A percentile compares a stretch with the other conserved stretches of the same genome.
Conservation (phyloP, 2,113 vertebrate genomes). For the Theristicus caerulescens region DNA sequence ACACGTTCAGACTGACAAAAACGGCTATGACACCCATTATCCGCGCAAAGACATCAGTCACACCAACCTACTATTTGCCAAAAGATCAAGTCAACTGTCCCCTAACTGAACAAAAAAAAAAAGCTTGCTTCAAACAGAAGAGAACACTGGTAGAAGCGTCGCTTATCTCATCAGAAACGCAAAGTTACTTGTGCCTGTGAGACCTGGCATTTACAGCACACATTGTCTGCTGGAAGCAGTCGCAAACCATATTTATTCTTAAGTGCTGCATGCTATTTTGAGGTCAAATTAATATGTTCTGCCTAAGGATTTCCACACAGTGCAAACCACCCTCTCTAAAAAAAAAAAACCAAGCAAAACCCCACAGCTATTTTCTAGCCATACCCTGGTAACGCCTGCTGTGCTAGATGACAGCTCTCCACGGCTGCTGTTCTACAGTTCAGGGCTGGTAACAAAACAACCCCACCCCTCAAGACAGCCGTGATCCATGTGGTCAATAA, state of each 20-base stretch:
- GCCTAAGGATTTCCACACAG: neutral
- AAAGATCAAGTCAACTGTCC: neutral
- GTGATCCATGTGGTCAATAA: too few species aligned
- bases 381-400: fast-evolving
- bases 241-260: neutral
- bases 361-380: too few species aligned
- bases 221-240: neutral
- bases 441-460: neutral
- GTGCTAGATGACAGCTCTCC: neutral
- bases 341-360: too few species aligned
- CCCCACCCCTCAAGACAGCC: neutral
- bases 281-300: neutral
- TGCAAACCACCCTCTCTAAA: neutral
- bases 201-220: neutral
- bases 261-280: neutral
- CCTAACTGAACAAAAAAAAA: neutral
- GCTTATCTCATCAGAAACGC: neutral
- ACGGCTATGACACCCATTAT: neutral
- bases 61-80: too few species aligned
- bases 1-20: neutral
- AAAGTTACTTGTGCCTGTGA: neutral
- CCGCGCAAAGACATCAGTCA: neutral
- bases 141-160: fast-evolving
- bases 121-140: neutral
- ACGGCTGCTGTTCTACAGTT: neutral